Evolutionary conservation across 2,888 invertebrate genomes (phyloP), one percentile per base, ranked within the genome.

Genomic region (Cataglyphis albicans): DNA sequence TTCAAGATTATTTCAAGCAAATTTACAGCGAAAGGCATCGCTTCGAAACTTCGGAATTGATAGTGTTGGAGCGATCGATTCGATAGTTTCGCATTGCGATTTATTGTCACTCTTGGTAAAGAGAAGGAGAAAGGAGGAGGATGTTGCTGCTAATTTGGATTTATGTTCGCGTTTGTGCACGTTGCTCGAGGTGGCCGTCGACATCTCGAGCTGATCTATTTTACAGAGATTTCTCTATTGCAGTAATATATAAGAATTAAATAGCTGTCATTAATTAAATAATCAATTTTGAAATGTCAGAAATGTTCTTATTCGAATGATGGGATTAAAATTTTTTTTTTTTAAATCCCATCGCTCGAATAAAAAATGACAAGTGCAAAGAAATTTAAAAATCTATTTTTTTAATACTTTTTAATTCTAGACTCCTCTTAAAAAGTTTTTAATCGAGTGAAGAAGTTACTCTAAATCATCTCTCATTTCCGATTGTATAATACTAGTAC

Each of bases 141-240:
- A 48, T 86, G 88, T 91, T 90, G 88, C 90, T 92, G 93, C 94
- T 94, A 94, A 94, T 94, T 94, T 94, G 94, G 93, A 94, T 94
- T 94, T 94, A 94, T 94, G 94, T 93, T 93, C 92, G 91, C 91
- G 92, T 93, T 93, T 90, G 93, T 91, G 93, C 90, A 91, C 92
- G 93, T 93, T 92, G 86, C 73, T 78, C 73, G 44, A 44, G 67
- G 74, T 75, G 84, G 65, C 75, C 48, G 41, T 57, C 86, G 70
- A 88, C 83, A 82, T 81, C 81, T 90, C 70, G 83, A 15, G 70
- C 84, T 12, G 18, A 41, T 52, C 38, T 25, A 48, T 61, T 68
- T 38, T 25, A 41, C 10, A 29, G 18, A 44, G 44, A 44, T 15
- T 44, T 44, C 18, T 18, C 44, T 44, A 44, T 44, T 10, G 44